phyloP scores from a whole-genome alignment of 1,140 invertebrate genomes.

The Pemphigus obesinymphae region DNA sequence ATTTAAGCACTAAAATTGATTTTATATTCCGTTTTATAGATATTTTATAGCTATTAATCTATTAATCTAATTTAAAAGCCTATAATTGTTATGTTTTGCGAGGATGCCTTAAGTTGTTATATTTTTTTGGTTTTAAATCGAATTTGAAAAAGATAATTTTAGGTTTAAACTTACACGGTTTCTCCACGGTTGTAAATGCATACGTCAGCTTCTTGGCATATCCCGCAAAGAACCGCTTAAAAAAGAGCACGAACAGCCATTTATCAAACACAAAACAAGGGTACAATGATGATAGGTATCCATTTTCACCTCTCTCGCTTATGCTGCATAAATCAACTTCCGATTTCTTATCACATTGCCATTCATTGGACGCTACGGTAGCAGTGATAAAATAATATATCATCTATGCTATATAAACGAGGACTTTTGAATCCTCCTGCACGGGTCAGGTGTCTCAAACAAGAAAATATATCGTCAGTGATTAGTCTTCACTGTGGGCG shows the following conservation, averaged over 20 bases:
- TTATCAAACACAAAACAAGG: constrained; percentile 28
- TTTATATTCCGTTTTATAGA: neutral
- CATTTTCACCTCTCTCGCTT: constrained; percentile 18
- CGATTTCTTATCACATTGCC: constrained; percentile 25
- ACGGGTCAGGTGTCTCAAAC: neutral
- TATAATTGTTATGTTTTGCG: neutral
- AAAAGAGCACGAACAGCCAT: neutral
- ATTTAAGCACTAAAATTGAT: no score
- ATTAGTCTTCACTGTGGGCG: constrained; percentile 21
- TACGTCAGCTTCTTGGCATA: neutral
- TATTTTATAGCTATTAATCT: neutral
- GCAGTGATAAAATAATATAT: constrained; percentile 39
- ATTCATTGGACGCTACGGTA: neutral
- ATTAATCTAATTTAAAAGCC: neutral
- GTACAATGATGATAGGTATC: neutral
- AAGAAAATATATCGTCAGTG: constrained; percentile 13
- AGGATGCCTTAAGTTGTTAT: no score
- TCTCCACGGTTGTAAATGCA: neutral
- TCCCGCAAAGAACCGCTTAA: no score
- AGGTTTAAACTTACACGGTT: neutral
- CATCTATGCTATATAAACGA: neutral
- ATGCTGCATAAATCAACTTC: constrained; percentile 31
- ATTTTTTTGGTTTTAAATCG: neutral
- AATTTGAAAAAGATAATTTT: neutral
- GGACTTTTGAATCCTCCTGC: neutral